Base-by-base conservation (phyloP, 2,797 vertebrate genomes). In the Coregonus ussuriensis region DNA sequence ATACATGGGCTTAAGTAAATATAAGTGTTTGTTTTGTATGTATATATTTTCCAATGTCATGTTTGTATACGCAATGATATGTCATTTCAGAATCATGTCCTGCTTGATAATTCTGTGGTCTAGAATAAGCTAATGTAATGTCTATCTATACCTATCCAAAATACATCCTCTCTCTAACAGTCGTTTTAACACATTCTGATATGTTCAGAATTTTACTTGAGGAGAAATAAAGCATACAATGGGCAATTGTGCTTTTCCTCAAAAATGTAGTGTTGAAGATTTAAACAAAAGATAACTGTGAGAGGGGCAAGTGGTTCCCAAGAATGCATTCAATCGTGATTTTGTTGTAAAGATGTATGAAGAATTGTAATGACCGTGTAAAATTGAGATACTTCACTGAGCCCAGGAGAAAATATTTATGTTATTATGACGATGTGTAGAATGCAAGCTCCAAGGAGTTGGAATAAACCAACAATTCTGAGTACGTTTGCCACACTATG, bases 21-120 rank as follows among this genome's bases (percentile, higher is more conserved):
- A 95, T 94, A 94, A 95, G 95, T 95, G 95, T 47, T 47, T 95
- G 96, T 95, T 95, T 95, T 97, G 87, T 88, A 90, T 93, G 93
- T 94, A 93, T 91, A 93, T 92, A 91, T 93, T 97, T 96, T 96
- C 95, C 95, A 93, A 96, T 94, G 94, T 95, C 95, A 85, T 94
- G 93, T 47, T 47, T 47, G 41, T 47, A 47, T 91, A 93, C 92
- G 90, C 89, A 89, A 87, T 86, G 90, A 92, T 86, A 92, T 86
- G 81, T 92, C 88, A 84, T 88, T 77, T 81, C 91, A 87, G 85
- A 87, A 74, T 75, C 89, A 72, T 78, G 91, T 88, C 89, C 81
- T 74, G 87, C 86, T 90, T 72, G 81, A 83, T 85, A 79, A 82
- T 84, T 88, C 80, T 77, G 79, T 87, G 87, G 85, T 90, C 85